Evolutionary conservation across 2,888 invertebrate genomes (phyloP).

Genomic region (Brassicogethes aeneus): DNA sequence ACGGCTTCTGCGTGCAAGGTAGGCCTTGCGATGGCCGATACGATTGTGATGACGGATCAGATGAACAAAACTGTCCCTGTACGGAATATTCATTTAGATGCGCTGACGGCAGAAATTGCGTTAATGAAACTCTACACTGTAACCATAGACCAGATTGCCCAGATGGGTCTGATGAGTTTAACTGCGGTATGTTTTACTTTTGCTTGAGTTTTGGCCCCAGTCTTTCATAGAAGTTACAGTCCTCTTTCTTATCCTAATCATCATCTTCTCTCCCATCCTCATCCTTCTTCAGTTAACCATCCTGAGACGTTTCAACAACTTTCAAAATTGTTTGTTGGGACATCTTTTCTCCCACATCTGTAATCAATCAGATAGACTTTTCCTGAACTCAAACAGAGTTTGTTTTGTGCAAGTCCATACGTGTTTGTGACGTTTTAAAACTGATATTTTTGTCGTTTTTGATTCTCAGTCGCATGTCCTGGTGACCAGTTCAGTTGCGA

Average conservation of each 20-base stretch:
- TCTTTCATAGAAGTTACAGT: no score
- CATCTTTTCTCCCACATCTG: no score
- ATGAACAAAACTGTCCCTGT: slow-evolving; percentile 55
- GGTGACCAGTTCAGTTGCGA: slow-evolving; percentile 22
- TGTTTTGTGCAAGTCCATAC: no score
- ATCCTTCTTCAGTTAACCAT: no score
- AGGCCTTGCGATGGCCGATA: slow-evolving; percentile 43
- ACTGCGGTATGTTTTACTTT: slow-evolving; percentile 36
- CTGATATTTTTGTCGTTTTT: neutral
- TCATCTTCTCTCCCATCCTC: no score
- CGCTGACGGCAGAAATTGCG: slow-evolving; percentile 41
- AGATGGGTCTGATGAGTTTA: slow-evolving; percentile 50
- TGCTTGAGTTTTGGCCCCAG: slow-evolving; percentile 10
- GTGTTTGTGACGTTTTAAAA: neutral
- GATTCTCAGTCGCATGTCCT: slow-evolving; percentile 10
- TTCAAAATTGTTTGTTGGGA: no score
- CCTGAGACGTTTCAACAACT: no score
- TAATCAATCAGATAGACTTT: neutral
- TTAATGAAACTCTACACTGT: slow-evolving; percentile 39
- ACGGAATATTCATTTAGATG: slow-evolving; percentile 28
- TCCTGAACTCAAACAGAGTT: no score
- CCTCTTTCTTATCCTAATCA: no score
- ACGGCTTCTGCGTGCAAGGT: slow-evolving; percentile 42
- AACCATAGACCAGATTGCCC: slow-evolving; percentile 46
- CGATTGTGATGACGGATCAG: slow-evolving; percentile 72